Evolutionary conservation across 2,797 vertebrate genomes (phyloP).

Genomic region (Erpetoichthys calabaricus): DNA sequence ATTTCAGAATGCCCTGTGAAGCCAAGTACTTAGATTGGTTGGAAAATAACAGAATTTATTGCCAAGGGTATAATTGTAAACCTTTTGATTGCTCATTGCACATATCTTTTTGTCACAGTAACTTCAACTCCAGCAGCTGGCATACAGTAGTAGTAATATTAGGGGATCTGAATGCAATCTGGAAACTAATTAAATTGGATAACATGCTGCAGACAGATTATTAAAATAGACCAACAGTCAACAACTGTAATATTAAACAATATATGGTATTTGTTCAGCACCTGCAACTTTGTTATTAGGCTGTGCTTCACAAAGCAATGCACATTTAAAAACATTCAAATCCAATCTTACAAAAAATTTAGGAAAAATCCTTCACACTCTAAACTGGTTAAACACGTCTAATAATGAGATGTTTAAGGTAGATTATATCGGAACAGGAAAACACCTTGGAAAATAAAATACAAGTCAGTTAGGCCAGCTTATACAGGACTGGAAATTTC

Average conservation of each 20-base stretch:
- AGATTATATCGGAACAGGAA: too few relatives aligned
- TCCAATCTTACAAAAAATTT: too few relatives aligned
- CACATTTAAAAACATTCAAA: too few relatives aligned
- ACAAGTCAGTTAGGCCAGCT: too few relatives aligned
- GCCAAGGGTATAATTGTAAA: slow-evolving; percentile 69
- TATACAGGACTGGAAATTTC: too few relatives aligned
- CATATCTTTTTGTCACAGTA: slow-evolving; percentile 59
- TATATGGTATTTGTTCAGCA: not conserved
- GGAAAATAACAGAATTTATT: slow-evolving; percentile 64
- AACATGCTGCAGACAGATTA: slow-evolving; percentile 63
- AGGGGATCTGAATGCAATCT: slow-evolving; percentile 64
- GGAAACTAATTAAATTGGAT: slow-evolving; percentile 71
- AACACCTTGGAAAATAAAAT: too few relatives aligned
- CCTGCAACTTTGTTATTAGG: too few relatives aligned
- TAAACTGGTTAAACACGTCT: too few relatives aligned
- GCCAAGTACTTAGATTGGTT: slow-evolving; percentile 60
- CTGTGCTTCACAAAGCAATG: too few relatives aligned
- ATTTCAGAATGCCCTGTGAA: slow-evolving; percentile 64
- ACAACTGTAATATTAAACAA: slow-evolving; percentile 18
- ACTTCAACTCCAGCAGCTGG: slow-evolving; percentile 61
- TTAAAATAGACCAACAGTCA: slow-evolving; percentile 61
- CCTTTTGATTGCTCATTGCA: slow-evolving; percentile 61
- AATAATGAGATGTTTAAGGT: too few relatives aligned
- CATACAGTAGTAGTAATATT: slow-evolving; percentile 34
- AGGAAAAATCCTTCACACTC: too few relatives aligned